These are phyloP conservation scores for Percina caprodes DNA, from an alignment of 2,113 vertebrate species.

Conservation along the genomic window DNA sequence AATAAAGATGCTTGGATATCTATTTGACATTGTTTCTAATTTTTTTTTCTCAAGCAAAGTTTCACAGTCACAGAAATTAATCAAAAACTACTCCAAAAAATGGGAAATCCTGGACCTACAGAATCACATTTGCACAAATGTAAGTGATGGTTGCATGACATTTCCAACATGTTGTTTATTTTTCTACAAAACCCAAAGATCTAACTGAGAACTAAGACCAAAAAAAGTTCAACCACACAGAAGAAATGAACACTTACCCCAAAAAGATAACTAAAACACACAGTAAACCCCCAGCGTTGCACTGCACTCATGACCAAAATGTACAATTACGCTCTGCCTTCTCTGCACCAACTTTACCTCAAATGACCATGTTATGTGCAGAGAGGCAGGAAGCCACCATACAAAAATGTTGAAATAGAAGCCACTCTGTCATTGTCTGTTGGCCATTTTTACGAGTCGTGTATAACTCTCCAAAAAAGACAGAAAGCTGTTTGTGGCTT, in stretches of 20 bases:
- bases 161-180: constrained; percentile 45
- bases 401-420: constrained; percentile 60
- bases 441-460: constrained; percentile 51
- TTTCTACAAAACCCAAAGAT: constrained; percentile 28
- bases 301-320: constrained; percentile 46
- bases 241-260: constrained; percentile 25
- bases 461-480: constrained; percentile 44
- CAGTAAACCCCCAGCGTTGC: constrained; percentile 46
- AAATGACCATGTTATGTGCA: constrained; percentile 73
- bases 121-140: constrained; percentile 6
- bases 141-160: constrained; percentile 22
- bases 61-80: background rate
- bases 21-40: constrained; percentile 7
- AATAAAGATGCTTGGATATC: constrained; percentile 58
- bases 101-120: background rate
- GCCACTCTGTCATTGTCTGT: constrained; percentile 70
- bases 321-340: constrained; percentile 73
- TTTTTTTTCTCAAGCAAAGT: constrained; percentile 25
- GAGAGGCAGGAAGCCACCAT: constrained; percentile 62
- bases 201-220: background rate
- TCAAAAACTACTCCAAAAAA: background rate
- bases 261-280: constrained; percentile 50
- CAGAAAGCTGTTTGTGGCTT: constrained; percentile 34
- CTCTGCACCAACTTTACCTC: constrained; percentile 68
- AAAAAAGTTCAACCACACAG: constrained; percentile 47